Conservation (phyloP, 2,797 vertebrate genomes). For the Arnoldichthys spilopterus region DNA sequence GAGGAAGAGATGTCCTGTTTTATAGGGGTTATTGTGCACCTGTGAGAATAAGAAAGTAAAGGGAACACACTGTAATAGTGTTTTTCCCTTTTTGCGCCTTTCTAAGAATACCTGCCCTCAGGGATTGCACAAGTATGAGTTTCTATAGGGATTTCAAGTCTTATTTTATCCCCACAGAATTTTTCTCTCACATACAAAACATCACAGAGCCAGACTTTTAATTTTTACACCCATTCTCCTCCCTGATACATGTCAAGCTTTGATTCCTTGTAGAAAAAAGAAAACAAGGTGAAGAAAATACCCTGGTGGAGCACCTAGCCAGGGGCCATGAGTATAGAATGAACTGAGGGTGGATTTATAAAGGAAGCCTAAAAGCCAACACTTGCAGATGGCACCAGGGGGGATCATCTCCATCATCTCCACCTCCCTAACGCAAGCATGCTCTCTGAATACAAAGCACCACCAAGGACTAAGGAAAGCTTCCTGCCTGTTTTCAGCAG, state of each 20-base stretch:
- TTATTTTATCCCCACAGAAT: slow-evolving; percentile 28
- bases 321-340: slow-evolving; percentile 36
- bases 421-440: slow-evolving; percentile 28
- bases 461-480: neutral
- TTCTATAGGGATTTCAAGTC: slow-evolving; percentile 64
- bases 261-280: slow-evolving; percentile 23
- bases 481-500: neutral
- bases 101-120: slow-evolving; percentile 51
- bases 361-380: slow-evolving; percentile 16
- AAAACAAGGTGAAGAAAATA: slow-evolving; percentile 14
- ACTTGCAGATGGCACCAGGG: slow-evolving; percentile 23
- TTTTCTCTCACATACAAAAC: neutral
- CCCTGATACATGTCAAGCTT: slow-evolving; percentile 31
- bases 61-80: slow-evolving; percentile 20
- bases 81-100: slow-evolving; percentile 35
- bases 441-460: slow-evolving; percentile 38
- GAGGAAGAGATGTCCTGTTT: slow-evolving; percentile 15
- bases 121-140: slow-evolving; percentile 64
- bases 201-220: slow-evolving; percentile 14
- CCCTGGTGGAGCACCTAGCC: slow-evolving; percentile 42
- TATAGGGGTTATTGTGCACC: slow-evolving; percentile 12
- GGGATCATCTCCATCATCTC: slow-evolving; percentile 6
- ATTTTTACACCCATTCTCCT: slow-evolving; percentile 1
- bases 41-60: slow-evolving; percentile 26
- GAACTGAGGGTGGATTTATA: slow-evolving; percentile 32